Evolutionary conservation across 2,797 vertebrate genomes (phyloP), one percentile per base, ranked within the genome.

Genomic region (Protosalanx chinensis): DNA sequence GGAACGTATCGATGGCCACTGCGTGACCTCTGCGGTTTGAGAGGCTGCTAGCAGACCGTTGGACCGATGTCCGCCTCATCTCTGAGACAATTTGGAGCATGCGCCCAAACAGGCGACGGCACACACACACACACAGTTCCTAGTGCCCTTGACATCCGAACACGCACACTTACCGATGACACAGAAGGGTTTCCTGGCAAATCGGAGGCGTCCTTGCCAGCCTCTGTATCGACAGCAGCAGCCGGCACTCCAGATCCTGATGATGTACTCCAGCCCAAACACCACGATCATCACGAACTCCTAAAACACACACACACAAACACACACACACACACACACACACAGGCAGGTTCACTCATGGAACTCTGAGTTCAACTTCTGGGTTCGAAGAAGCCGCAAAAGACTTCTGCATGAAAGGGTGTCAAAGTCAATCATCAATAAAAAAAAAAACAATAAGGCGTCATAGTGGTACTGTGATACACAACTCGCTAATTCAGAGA

Each of bases 261-360:
- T 92, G 86, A 98, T 97, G 90, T 98, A 99, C 88, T 99, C 98
- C 92, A 99, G 93, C 84, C 98, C 98, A 86, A 99, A 98, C 88
- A 99, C 96, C 79, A 99, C 96, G 82, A 99, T 98, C 97, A 98
- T 98, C 88, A 99, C 97, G 91, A 97, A 98, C 91, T 99, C 98
- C 97, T 98, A 83, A 72, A 81, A 62, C 56, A 67, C 86, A 85
- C 0, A 62, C 35, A 72, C 12, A 51, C 20, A 73, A 15, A 71
- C 71, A 74, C 74, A 73, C 20, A 61, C 35, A 15, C 46, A 63
- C 69, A 63, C 46, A 63, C 46, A 85, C 0, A 62, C 33, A 72
- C 18, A 51, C n/a, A 73, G 12, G 69, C 72, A 72, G 56, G 56
- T 58, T 78, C 72, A 27, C 27, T 70, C 61, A 64, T 30, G 53